A percentile compares a stretch with the other conserved stretches of the same genome.
These are phyloP conservation scores for Stegodyphus mimosarum DNA, from an alignment of 1,140 invertebrate species.

Conservation along the genomic window DNA sequence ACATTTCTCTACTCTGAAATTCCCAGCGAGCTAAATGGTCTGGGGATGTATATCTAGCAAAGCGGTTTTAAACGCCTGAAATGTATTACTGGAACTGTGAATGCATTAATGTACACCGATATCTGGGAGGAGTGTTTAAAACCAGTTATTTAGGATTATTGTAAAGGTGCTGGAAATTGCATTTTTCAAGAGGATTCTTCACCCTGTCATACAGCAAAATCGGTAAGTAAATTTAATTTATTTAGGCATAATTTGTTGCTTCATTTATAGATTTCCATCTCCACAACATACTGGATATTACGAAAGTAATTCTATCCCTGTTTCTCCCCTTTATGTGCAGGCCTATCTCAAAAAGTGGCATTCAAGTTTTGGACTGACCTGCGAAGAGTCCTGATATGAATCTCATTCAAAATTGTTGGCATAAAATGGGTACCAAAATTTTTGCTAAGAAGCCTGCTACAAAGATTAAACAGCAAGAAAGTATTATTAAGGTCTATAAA, in stretches of 20 bases:
- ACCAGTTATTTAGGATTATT: constrained; percentile 7
- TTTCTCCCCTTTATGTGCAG: background rate
- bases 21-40: constrained; percentile 5
- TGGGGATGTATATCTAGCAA: constrained; percentile 17
- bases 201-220: constrained; percentile 21
- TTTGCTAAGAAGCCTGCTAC: background rate
- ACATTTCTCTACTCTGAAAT: background rate
- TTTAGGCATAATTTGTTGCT: constrained; percentile 9
- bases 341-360: constrained; percentile 7
- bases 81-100: constrained; percentile 10
- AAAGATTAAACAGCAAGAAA: background rate
- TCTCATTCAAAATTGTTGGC: constrained; percentile 32
- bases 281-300: constrained; percentile 1
- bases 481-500: background rate
- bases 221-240: constrained; percentile 15
- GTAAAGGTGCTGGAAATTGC: constrained; percentile 1
- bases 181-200: constrained; percentile 6
- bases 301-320: background rate
- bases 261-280: constrained; percentile 1
- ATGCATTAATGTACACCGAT: background rate
- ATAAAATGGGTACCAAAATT: constrained; percentile 39
- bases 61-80: background rate
- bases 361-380: constrained; percentile 21
- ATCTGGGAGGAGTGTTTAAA: constrained; percentile 11
- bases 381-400: constrained; percentile 11